Base-by-base conservation (phyloP, 2,113 vertebrate species). In the Alethe diademata region DNA sequence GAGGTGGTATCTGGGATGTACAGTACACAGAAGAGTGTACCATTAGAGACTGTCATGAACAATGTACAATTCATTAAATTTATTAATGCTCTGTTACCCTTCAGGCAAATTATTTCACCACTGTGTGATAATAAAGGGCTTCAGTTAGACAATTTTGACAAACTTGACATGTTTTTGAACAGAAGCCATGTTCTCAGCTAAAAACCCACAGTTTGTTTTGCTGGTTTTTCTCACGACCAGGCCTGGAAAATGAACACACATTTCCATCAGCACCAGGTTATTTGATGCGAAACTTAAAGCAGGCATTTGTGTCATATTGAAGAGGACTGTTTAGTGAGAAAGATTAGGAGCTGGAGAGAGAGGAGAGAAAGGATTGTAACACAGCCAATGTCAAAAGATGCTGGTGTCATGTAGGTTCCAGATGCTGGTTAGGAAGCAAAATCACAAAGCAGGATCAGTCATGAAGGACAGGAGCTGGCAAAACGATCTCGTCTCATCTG, bases 131-230 rank as follows among this genome's bases (percentile, higher is more conserved):
- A 97, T 95, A 96, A 96, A 96, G 16, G 88, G 62, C 87, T 98
- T 98, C 97, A 97, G 93, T 96, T 92, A 97, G 96, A 97, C 88
- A 94, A 80, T 98, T 98, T 88, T 98, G 97, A 97, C 97, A 98
- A 98, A 98, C 96, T 97, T 92, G 97, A 96, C 96, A 86, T 70
- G 78, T 96, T 96, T 58, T 95, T 98, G 97, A 97, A 96, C 58
- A 84, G 62, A 80, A 84, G 97, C 98, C 98, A 97, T 71, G 36
- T 86, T 95, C 95, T 97, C 86, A 94, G 90, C 97, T 97, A 97
- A 50, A 97, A 98, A 98, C 74, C 91, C 87, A 40, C 31, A 84
- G 31, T 67, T 96, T 96, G 96, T 94, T 98, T 95, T 97, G 57
- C 88, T 97, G 93, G 71, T 60, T 93, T 93, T 97, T 98, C 97